Base-by-base conservation (phyloP, 2,797 vertebrate species). In the Ambastaia sidthimunki region DNA sequence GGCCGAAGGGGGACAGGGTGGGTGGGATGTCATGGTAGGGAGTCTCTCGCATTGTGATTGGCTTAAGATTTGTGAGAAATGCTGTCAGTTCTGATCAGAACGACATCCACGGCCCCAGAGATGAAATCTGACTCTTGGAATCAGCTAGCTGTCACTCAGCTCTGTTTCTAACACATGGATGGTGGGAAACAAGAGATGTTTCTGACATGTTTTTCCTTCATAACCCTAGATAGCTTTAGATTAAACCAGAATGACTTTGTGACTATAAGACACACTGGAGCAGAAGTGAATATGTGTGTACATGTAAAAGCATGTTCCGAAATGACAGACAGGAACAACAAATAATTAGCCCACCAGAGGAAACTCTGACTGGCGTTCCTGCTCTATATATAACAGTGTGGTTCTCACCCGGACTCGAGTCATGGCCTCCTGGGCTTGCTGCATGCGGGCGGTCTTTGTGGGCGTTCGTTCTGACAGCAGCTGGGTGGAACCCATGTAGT, bases 401-500 rank as follows among this genome's bases (percentile, higher is more conserved):
- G 4, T 52, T n/a, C 91, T 96, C 89, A 99, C 97, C 96, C 97
- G 94, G 82, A 99, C 97, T 85, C 96, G 91, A 92, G 91, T 97
- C 87, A 98, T 98, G 76, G 97, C 97, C 90, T 99, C 97, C 90
- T 99, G 97, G 28, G 97, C 97, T 89, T 99, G 97, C 94, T 98
- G 96, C 97, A 99, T 99, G 89, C 97, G 96, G 57, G 96, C 96
- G 16, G 95, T 97, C 93, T 98, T 98, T 60, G 95, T 96, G 15
- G 97, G 97, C 19, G 95, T 98, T 91, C 96, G 95, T 88, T 99
- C 97, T 1, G 97, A 99, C 81, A 98, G 95, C 72, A 99, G 94
- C 82, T 99, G 97, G 75, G 97, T 99, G 67, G 96, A 99, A 87
- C 97, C 97, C 89, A 98, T 93, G 90, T 98, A 99, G 85, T 96